Base-by-base conservation (phyloP, 2,888 invertebrate species). In the Luperina nickerlii region DNA sequence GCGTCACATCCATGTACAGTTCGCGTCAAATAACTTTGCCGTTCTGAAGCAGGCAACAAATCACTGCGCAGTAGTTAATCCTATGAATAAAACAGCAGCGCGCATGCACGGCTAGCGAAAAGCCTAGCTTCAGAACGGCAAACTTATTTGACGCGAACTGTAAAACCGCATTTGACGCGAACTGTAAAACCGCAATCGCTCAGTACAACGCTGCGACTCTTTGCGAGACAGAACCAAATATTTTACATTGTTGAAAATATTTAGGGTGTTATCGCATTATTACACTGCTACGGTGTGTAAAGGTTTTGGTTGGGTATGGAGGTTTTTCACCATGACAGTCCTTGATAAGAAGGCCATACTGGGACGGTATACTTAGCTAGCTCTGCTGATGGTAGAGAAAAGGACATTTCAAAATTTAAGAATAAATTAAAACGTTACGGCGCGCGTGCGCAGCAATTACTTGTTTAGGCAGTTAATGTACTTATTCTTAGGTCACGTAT, bases 271-370 rank as follows among this genome's bases (percentile, higher is more conserved):
- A 78, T 42, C 60, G 24, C 18, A 20, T 8, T 13, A 9, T 51
- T 66, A 65, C 60, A 65, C 48, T 24, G 42, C 18, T 51, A 71
- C 66, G 70, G 48, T 73, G 74, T 65, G 15, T 60, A 81, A 79
- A 45, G 13, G 4, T 48, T 13, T 13, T 48, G 48, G 13, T 48
- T 48, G 4, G 48, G 13, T 13, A 48, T 48, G 11, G 48, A 11
- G 48, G 15, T 48, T 48, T 48, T 2, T 0, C 48, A 15, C 48
- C 15, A n/a, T n/a, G 24, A 60, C 57, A n/a, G n/a, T 38, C 24
- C 24, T n/a, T 38, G 32, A 18, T 70, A 70, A 54, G 70, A 54
- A 32, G 32, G 70, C 24, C 32, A 54, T 32, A 54, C 24, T 15
- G 32, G 32, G 51, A 54, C 48, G 20, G 27, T 48, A 7, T 65